Evolutionary conservation across 2,797 vertebrate species (phyloP), one percentile per base, ranked within the genome.

Genomic region (Echiichthys vipera): DNA sequence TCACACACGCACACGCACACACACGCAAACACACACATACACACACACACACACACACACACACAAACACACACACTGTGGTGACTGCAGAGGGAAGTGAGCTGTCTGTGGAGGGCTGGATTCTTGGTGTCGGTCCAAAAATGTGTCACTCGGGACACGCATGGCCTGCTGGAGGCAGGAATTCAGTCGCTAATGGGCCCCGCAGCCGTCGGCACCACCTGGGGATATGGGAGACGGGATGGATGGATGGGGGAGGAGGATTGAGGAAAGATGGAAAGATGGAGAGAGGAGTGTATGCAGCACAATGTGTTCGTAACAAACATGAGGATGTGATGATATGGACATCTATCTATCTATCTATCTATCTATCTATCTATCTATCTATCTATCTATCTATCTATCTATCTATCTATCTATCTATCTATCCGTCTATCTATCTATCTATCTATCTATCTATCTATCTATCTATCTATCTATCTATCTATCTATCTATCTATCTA

Each of bases 91-190:
- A 90, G 84, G 79, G 86, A 93, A 93, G 92, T 93, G 88, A 93
- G 93, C 93, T 93, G 91, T 94, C 92, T 94, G 89, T 37, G 66
- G 87, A 91, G 91, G 91, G 91, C 90, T 91, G 84, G 86, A 93
- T 92, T 92, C 88, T 95, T 95, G 94, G 94, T 95, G 89, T 75
- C 51, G 84, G 91, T 95, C 94, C 94, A 95, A 94, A 93, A 95
- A 95, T 94, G 91, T 95, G 94, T 95, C 94, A 95, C 90, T 86
- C 80, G 90, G 93, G 93, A 94, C 93, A 95, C 89, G 93, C 94
- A 94, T 94, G 94, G 94, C 91, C 93, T 94, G 94, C 94, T 95
- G 92, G 92, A 95, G 93, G 94, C 94, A 92, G 91, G 90, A 93
- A 94, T 92, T 92, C 90, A 86, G 93, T 90, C 90, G 91, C 93